Percentiles rank a stretch among this genome's conserved stretches.
Evolutionary conservation across 53 echinoderm and acorn worm species (phyloP).

Genomic region (Glandiceps talaboti): DNA sequence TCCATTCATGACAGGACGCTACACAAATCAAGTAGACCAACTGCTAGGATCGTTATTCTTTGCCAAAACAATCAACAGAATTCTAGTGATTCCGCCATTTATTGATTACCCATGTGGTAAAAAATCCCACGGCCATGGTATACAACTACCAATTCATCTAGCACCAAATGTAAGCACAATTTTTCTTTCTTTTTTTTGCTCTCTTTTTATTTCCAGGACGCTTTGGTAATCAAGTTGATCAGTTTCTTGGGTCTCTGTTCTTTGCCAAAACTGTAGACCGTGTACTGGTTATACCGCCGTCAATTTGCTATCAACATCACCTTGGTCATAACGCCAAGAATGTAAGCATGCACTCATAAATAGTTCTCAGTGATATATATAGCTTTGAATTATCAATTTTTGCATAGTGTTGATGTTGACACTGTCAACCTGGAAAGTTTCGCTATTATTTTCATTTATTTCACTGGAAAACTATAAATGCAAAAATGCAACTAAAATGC

Average conservation of each 20-base stretch:
- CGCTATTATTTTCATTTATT: too few relatives aligned
- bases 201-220: constrained; percentile 54
- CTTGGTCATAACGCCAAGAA: constrained; percentile 26
- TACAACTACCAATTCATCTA: constrained; percentile 25
- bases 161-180: constrained; percentile 67
- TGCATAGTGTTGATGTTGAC: too few relatives aligned
- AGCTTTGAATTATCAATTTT: too few relatives aligned
- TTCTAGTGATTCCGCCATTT: constrained; percentile 68
- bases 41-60: constrained; percentile 64
- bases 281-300: constrained; percentile 71
- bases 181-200: background rate
- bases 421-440: too few relatives aligned
- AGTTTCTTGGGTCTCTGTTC: constrained; percentile 59
- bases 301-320: constrained; percentile 67
- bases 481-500: too few relatives aligned
- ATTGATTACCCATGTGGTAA: constrained; percentile 97
- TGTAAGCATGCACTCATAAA: constrained; percentile 18
- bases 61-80: constrained; percentile 63
- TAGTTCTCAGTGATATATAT: too few relatives aligned
- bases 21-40: constrained; percentile 82
- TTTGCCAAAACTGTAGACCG: constrained; percentile 65
- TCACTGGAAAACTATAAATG: too few relatives aligned
- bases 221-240: constrained; percentile 90
- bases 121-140: constrained; percentile 37
- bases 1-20: constrained; percentile 44